A percentile compares a stretch with the other conserved stretches of the same genome.
Conservation (phyloP, 2,797 vertebrate genomes). For the Zalophus californianus region DNA sequence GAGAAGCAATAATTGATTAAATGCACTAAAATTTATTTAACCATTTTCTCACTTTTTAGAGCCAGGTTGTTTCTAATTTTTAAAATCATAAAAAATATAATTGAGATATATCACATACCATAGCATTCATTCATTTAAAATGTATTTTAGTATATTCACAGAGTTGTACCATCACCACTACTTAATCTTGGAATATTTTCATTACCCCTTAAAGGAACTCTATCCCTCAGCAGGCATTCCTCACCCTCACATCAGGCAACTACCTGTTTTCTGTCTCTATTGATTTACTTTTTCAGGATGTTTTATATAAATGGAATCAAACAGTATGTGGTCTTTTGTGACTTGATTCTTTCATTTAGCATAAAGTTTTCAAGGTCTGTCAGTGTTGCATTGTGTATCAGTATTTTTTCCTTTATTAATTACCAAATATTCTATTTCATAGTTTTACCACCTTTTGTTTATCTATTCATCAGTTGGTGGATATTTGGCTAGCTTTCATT, state of each 20-base stretch:
- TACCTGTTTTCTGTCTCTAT: neutral
- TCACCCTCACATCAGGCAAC: neutral
- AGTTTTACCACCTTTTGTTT: neutral
- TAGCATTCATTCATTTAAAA: neutral
- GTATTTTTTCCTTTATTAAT: neutral
- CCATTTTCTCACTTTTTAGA: neutral
- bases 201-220: neutral
- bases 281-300: neutral
- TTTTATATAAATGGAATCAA: neutral
- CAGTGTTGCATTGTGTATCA: neutral
- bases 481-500: neutral
- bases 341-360: neutral
- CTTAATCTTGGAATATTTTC: neutral
- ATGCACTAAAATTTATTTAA: neutral
- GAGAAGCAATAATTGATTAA: neutral
- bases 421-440: neutral
- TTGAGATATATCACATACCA: neutral
- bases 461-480: neutral
- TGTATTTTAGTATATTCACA: neutral
- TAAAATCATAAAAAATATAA: neutral
- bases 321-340: neutral
- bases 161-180: neutral
- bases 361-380: neutral
- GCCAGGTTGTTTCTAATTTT: neutral
- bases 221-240: neutral